These are phyloP conservation scores for Xenotilapia flavipinnis DNA, from an alignment of 2,113 vertebrate genomes.

Conservation along the genomic window DNA sequence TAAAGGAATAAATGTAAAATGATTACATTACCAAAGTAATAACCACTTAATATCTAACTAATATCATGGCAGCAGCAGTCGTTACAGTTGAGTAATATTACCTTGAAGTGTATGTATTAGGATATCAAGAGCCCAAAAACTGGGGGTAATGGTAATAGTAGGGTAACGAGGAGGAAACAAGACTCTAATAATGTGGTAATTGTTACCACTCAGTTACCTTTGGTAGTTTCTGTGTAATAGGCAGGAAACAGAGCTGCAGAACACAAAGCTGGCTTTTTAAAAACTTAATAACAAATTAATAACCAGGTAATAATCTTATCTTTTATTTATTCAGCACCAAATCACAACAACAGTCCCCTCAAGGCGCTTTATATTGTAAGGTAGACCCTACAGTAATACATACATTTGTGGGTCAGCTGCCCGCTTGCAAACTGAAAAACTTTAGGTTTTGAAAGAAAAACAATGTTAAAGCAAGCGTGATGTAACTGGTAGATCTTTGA, in stretches of 20 bases:
- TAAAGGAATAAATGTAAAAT: neutral
- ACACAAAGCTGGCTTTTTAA: neutral
- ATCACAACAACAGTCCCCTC: neutral
- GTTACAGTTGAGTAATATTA: neutral
- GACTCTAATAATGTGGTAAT: neutral
- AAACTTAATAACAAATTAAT: neutral
- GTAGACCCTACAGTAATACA: neutral
- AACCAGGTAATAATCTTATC: neutral
- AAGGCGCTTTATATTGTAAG: neutral
- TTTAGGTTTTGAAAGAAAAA: neutral
- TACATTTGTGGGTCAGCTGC: neutral
- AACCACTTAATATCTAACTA: neutral
- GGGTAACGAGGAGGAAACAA: neutral
- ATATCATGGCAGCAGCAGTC: neutral
- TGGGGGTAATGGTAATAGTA: neutral
- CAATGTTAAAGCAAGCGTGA: neutral
- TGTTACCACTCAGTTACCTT: neutral
- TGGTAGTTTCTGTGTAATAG: neutral
- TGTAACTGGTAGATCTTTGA: neutral
- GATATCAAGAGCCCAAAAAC: neutral
- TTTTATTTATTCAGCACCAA: neutral
- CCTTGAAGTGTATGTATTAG: neutral
- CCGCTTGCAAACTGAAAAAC: accelerated
- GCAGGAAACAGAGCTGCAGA: neutral
- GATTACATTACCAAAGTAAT: neutral